phyloP scores from a whole-genome alignment of 2,888 invertebrate species.

The Masnerella sp. region DNA sequence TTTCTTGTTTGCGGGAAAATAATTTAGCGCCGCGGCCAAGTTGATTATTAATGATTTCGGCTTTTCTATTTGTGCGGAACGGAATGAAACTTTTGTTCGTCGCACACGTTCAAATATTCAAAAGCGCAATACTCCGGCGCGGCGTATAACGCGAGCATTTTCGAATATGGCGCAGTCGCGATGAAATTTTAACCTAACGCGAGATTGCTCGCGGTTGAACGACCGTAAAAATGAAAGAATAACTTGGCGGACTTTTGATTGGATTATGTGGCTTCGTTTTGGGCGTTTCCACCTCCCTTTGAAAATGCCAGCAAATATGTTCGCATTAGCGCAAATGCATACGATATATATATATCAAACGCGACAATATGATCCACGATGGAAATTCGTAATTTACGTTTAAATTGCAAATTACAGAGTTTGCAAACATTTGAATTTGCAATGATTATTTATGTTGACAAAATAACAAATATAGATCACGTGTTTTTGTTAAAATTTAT shows the following conservation, averaged over 20 bases:
- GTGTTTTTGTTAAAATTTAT: no score
- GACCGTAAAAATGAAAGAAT: conserved; percentile 34
- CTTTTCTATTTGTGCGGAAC: conserved; percentile 8
- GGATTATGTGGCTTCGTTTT: conserved; percentile 13
- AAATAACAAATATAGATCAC: no score
- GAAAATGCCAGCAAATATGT: no score
- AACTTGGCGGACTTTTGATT: conserved; percentile 18
- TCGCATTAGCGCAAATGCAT: no score
- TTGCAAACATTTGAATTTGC: no score
- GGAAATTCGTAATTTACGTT: no score
- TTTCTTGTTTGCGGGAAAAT: no score
- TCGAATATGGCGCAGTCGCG: conserved; percentile 11
- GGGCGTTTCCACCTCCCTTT: no score
- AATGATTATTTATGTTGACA: no score
- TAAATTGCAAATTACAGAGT: no score
- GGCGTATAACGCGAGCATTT: conserved; percentile 20
- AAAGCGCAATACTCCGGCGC: conserved; percentile 15
- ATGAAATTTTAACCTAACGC: conserved; percentile 25
- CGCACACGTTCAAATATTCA: conserved; percentile 19
- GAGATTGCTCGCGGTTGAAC: conserved; percentile 26
- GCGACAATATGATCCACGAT: no score
- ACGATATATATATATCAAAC: no score
- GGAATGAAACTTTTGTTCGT: conserved; percentile 10
- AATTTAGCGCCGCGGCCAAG: not conserved
- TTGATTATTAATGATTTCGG: not conserved